These are phyloP conservation scores for Gadopsis bispinosus DNA, from an alignment of 2,797 vertebrate species.

Conservation along the genomic window DNA sequence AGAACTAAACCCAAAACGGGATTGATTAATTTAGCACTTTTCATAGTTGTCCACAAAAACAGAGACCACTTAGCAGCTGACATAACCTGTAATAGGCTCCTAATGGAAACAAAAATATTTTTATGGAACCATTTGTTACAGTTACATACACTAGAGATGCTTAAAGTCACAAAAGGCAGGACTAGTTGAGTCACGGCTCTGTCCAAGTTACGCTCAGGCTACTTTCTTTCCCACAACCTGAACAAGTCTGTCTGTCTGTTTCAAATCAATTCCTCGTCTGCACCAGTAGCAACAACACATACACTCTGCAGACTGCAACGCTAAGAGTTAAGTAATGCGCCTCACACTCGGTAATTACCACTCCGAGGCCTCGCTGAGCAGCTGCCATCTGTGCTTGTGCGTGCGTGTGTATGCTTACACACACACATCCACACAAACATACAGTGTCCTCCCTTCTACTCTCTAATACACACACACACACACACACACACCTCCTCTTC, in stretches of 20 bases:
- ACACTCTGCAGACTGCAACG: conserved; percentile 76
- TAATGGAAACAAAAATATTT: background rate
- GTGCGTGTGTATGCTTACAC: conserved; percentile 40
- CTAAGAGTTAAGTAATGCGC: conserved; percentile 85
- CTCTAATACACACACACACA: conserved; percentile 43
- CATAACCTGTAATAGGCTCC: background rate
- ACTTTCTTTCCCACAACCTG: conserved; percentile 42
- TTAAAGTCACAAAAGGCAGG: background rate
- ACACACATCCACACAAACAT: conserved; percentile 39
- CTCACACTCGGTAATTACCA: conserved; percentile 85
- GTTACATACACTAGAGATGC: background rate
- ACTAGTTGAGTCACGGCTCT: conserved; percentile 8
- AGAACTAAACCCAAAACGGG: background rate
- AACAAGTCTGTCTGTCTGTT: conserved; percentile 54
- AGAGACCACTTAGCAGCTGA: background rate
- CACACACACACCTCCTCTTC: conserved; percentile 46
- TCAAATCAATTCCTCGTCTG: conserved; percentile 66
- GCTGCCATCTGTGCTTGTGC: conserved; percentile 85
- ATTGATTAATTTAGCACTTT: background rate
- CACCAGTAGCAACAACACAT: conserved; percentile 72
- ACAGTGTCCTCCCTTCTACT: conserved; percentile 64
- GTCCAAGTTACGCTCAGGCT: conserved; percentile 4
- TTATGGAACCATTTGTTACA: background rate
- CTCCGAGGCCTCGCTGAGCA: conserved; percentile 81
- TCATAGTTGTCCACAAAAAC: background rate